Evolutionary conservation across 1,140 invertebrate genomes (phyloP), one percentile per base, ranked within the genome.

Genomic region (Drosophila ohnishii): DNA sequence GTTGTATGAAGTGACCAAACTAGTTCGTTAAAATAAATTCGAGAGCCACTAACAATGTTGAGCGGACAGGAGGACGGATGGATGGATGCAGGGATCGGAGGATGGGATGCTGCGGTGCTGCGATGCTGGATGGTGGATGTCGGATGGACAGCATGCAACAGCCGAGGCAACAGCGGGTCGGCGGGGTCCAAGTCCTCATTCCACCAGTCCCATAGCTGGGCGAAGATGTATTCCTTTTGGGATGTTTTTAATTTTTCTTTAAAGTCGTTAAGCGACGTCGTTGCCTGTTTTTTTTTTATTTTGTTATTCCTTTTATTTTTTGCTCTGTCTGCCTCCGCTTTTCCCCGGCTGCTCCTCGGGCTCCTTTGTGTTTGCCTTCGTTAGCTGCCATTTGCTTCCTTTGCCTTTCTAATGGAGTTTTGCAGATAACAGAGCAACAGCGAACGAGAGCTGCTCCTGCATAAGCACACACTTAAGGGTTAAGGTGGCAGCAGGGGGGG

Each of bases 11-110:
- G 84, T 88, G 85, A 88, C 84, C 85, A 88, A 88, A 88, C 84
- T 88, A 88, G 84, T 88, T 88, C 84, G 84, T 88, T 88, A 88
- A 88, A 88, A 88, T 88, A 88, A 88, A 88, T 89, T 88, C 85
- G 84, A 88, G 85, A 89, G 66, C 80, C 84, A 88, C 84, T 87
- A 87, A 87, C 84, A 87, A 87, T 84, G 83, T 87, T 87, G 83
- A 58, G 79, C 77, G 65, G 51, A 53, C 60, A 34, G 69, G 53
- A 77, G 35, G 75, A 63, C 48, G 48, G 64, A 62, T 73, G 45
- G 56, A 37, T 51, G 61, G 61, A 57, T 56, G 60, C 53, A 39
- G 19, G 25, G 60, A 62, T 62, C 48, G 59, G 47, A 65, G 48
- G 63, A 35, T 59, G 66, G 22, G 22, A 47, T 35, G 67, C 30